phyloP scores from a whole-genome alignment of 2,113 vertebrate species.

The Hassar affinis region DNA sequence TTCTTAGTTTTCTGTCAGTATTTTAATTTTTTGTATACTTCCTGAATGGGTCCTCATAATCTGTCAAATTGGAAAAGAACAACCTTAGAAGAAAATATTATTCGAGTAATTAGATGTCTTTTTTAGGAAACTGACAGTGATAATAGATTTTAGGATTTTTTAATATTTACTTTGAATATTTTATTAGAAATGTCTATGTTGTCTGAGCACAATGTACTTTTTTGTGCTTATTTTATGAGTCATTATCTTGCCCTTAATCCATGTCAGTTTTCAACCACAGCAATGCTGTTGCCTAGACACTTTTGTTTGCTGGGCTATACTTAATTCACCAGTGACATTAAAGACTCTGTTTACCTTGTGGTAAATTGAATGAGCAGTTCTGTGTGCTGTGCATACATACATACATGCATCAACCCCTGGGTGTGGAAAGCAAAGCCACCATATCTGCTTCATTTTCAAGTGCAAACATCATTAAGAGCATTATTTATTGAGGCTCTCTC shows the following conservation, averaged over 20 bases:
- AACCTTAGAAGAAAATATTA: not conserved
- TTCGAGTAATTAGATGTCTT: not conserved
- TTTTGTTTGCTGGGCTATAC: not conserved
- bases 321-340: not conserved
- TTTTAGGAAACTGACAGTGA: not conserved
- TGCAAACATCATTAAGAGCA: constrained; percentile 51
- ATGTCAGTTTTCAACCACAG: not conserved
- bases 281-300: not conserved
- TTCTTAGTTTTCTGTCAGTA: not conserved
- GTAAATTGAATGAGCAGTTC: constrained; percentile 17
- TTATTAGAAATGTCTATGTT: not conserved
- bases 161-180: too few relatives aligned
- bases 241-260: not conserved
- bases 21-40: not conserved
- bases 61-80: not conserved
- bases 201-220: not conserved
- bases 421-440: constrained; percentile 10
- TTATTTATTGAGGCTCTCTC: constrained; percentile 44
- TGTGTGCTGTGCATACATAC: constrained; percentile 12
- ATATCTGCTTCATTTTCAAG: constrained; percentile 42
- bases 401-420: constrained; percentile 28
- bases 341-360: constrained; percentile 24
- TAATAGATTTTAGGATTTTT: not conserved
- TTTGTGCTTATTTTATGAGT: not conserved
- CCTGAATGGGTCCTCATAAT: not conserved